These are phyloP conservation scores for Candoia aspera DNA, from an alignment of 2,113 vertebrate genomes.

Conservation along the genomic window DNA sequence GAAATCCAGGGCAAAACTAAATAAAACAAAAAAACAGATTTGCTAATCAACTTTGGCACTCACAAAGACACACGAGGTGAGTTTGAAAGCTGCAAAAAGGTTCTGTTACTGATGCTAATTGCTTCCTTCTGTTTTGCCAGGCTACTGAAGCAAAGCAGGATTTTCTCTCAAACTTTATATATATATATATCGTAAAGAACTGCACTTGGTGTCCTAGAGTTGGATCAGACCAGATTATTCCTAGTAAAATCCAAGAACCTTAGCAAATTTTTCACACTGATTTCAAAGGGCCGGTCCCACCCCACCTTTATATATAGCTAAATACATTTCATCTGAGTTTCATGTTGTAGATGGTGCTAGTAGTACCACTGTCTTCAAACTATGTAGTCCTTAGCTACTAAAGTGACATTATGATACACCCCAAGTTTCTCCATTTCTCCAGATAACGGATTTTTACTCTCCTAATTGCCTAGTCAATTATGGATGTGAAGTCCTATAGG, in stretches of 20 bases:
- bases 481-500: background rate
- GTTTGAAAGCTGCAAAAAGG: background rate
- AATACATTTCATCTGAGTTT: conserved; percentile 25
- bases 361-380: conserved; percentile 14
- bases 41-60: background rate
- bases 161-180: background rate
- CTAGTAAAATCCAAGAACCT: background rate
- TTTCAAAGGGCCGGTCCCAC: background rate
- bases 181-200: conserved; percentile 39
- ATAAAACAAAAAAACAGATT: background rate
- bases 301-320: background rate
- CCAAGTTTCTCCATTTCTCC: conserved; percentile 78
- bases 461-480: background rate
- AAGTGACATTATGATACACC: conserved; percentile 65
- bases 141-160: background rate
- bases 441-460: background rate
- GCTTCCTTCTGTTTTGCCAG: too few species aligned
- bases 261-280: background rate
- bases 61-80: background rate
- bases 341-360: conserved; percentile 20
- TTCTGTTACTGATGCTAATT: background rate
- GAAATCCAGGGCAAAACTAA: accelerated
- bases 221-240: too few species aligned
- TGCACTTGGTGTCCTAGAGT: conserved; percentile 3
- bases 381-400: conserved; percentile 3